phyloP scores from a whole-genome alignment of 2,113 vertebrate species.

The Xenotilapia flavipinnis region DNA sequence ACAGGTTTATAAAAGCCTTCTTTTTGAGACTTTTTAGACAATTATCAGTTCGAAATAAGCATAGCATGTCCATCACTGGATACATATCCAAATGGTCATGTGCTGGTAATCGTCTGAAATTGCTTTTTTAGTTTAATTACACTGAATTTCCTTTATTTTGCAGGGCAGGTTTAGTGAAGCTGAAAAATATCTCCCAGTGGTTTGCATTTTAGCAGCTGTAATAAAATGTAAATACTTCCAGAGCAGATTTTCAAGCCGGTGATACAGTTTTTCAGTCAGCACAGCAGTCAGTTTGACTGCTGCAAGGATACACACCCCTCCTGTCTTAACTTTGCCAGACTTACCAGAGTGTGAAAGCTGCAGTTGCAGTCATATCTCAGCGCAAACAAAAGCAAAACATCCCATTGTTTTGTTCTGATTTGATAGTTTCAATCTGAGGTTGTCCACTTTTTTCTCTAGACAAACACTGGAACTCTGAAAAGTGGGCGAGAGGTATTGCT shows the following conservation, averaged over 20 bases:
- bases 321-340: background rate
- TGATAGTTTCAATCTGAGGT: background rate
- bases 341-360: background rate
- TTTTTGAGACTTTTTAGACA: background rate
- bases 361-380: background rate
- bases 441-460: background rate
- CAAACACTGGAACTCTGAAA: slow-evolving; percentile 5
- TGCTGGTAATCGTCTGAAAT: background rate
- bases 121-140: background rate
- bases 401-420: background rate
- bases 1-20: background rate
- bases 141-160: background rate
- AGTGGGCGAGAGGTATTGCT: background rate
- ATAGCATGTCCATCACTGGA: background rate
- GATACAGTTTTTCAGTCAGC: background rate
- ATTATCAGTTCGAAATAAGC: background rate
- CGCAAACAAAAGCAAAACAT: background rate
- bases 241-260: background rate
- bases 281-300: background rate
- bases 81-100: background rate
- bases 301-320: background rate
- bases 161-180: background rate
- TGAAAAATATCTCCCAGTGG: background rate
- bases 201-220: background rate
- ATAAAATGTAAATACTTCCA: background rate